Evolutionary conservation across 2,888 invertebrate species (phyloP).

Genomic region (Rambutsinella grinnellia): DNA sequence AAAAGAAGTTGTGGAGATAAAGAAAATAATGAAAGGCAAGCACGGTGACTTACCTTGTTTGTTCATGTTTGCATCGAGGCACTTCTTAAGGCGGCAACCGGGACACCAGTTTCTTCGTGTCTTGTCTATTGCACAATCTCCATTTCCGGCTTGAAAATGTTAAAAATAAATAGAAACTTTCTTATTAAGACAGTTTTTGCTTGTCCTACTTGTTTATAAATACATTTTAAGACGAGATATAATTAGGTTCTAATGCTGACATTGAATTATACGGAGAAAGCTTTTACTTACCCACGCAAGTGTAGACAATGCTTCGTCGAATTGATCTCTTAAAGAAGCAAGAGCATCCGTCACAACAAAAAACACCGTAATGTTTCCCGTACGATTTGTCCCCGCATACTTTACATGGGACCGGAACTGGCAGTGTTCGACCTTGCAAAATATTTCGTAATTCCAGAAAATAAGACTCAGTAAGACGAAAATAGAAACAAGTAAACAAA

Average conservation of each 20-base stretch:
- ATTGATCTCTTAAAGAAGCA: slow-evolving; percentile 91
- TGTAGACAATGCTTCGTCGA: slow-evolving; percentile 79
- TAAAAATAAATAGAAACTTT: slow-evolving; percentile 5
- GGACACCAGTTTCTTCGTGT: slow-evolving; percentile 90
- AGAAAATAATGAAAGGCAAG: background rate
- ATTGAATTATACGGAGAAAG: no score
- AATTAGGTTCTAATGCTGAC: background rate
- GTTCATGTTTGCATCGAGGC: slow-evolving; percentile 84
- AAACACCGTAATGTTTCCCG: slow-evolving; percentile 87
- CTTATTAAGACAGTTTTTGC: no score
- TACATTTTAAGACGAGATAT: no score
- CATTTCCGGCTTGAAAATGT: slow-evolving; percentile 75
- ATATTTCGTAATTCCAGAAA: background rate
- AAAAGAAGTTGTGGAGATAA: slow-evolving; percentile 7
- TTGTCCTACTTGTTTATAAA: no score
- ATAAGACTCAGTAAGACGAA: background rate
- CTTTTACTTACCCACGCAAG: slow-evolving; percentile 79
- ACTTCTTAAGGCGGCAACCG: slow-evolving; percentile 83
- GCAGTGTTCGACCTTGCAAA: slow-evolving; percentile 74
- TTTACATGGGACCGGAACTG: slow-evolving; percentile 78
- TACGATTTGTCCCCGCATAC: slow-evolving; percentile 84
- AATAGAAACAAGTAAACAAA: background rate
- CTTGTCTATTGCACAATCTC: slow-evolving; percentile 83
- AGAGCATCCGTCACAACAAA: slow-evolving; percentile 89
- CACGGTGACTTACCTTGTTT: slow-evolving; percentile 74